Conservation (phyloP, 2,113 vertebrate genomes). For the Festucalex cinctus region DNA sequence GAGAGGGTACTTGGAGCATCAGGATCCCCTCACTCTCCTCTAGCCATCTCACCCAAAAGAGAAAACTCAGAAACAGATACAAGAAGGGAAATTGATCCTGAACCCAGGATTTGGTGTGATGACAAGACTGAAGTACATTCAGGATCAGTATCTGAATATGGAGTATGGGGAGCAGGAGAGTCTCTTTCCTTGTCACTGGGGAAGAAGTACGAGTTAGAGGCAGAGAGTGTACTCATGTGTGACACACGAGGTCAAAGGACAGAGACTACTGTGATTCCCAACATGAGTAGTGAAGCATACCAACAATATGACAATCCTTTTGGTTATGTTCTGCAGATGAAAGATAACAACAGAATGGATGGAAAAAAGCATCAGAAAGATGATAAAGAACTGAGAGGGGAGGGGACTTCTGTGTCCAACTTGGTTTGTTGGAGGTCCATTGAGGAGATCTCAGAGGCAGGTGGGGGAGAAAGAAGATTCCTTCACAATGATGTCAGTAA, state of each 20-base stretch:
- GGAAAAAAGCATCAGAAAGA: slow-evolving; percentile 45
- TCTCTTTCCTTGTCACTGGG: slow-evolving; percentile 60
- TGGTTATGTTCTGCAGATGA: slow-evolving; percentile 51
- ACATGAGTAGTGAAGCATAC: slow-evolving; percentile 38
- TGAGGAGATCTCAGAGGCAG: slow-evolving; percentile 73
- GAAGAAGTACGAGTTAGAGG: slow-evolving; percentile 64
- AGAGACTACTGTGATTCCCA: slow-evolving; percentile 41
- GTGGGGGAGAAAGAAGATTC: slow-evolving; percentile 65
- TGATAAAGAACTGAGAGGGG: slow-evolving; percentile 49
- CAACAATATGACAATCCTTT: slow-evolving; percentile 50
- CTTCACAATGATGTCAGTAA: slow-evolving; percentile 71
- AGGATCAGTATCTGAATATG: slow-evolving; percentile 41
- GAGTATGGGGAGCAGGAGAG: slow-evolving; percentile 60
- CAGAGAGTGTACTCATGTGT: slow-evolving; percentile 69
- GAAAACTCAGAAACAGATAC: slow-evolving; percentile 74
- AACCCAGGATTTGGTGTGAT: slow-evolving; percentile 50
- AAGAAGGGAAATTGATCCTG: slow-evolving; percentile 38
- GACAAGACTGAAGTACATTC: slow-evolving; percentile 41
- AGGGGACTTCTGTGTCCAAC: slow-evolving; percentile 63
- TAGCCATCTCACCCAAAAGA: slow-evolving; percentile 78
- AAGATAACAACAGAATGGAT: slow-evolving; percentile 65
- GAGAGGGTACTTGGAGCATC: slow-evolving; percentile 60
- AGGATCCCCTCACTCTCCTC: slow-evolving; percentile 65
- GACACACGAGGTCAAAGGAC: slow-evolving; percentile 56
- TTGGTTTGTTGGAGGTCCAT: slow-evolving; percentile 68